Evolutionary conservation across 2,797 vertebrate genomes (phyloP).

Genomic region (Lepilemur septentrionalis): DNA sequence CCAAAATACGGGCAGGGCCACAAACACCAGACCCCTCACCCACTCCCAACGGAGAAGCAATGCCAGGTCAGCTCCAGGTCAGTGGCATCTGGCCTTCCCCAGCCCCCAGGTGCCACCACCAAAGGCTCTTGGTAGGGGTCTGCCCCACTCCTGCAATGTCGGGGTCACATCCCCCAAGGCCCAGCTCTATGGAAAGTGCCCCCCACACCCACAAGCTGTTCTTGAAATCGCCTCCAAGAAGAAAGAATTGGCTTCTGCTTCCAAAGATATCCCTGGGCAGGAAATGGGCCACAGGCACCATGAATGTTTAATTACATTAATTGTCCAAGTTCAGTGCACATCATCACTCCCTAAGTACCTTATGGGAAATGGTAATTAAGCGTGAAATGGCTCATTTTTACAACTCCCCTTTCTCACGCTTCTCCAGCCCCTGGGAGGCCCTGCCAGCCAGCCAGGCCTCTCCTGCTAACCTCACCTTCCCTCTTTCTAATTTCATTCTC

Average conservation of each 20-base stretch:
- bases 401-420: constrained; percentile 68
- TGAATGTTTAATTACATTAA: constrained; percentile 84
- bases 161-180: fast-evolving
- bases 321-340: constrained; percentile 78
- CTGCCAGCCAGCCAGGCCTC: constrained; percentile 57
- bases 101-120: background rate
- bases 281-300: constrained; percentile 74
- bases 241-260: constrained; percentile 72
- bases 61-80: background rate
- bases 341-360: constrained; percentile 70
- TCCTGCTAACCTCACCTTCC: constrained; percentile 73
- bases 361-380: constrained; percentile 82
- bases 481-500: constrained; percentile 79
- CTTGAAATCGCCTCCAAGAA: constrained; percentile 78
- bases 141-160: background rate
- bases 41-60: background rate
- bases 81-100: background rate
- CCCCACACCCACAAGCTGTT: background rate
- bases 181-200: background rate
- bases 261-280: constrained; percentile 73
- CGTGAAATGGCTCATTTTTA: constrained; percentile 75
- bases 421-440: constrained; percentile 65
- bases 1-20: background rate
- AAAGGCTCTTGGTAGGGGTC: background rate
- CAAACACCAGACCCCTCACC: background rate